Evolutionary conservation across 2,888 invertebrate genomes (phyloP).

Genomic region (Halocaridina rubra): DNA sequence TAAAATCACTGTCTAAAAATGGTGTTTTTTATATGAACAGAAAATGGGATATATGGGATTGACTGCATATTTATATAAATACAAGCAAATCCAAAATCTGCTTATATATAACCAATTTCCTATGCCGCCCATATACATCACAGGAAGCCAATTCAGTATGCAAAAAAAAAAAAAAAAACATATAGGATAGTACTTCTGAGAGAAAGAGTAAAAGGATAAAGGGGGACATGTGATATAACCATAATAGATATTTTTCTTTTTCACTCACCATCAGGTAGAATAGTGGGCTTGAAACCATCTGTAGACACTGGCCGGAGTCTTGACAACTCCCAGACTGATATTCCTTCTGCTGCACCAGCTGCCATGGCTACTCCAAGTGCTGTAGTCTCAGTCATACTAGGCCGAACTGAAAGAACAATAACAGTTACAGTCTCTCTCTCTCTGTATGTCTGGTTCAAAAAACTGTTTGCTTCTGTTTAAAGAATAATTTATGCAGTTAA

Average conservation of each 20-base stretch:
- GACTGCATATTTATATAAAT: no score
- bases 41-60: no score
- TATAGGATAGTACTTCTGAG: neutral
- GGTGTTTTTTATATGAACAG: no score
- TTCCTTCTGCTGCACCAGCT: slow-evolving; percentile 83
- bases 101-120: no score
- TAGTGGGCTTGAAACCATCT: slow-evolving; percentile 59
- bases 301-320: slow-evolving; percentile 54
- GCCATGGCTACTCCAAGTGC: slow-evolving; percentile 94
- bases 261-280: slow-evolving; percentile 39
- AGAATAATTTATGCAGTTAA: no score
- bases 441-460: no score
- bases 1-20: no score
- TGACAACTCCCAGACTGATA: slow-evolving; percentile 59
- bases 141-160: neutral
- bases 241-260: no score
- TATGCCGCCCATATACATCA: neutral
- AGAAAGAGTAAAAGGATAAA: neutral
- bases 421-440: no score
- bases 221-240: neutral
- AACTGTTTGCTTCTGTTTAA: neutral
- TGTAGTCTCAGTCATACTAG: slow-evolving; percentile 88
- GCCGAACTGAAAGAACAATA: slow-evolving; percentile 75
- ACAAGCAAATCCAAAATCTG: no score
- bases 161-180: neutral